Evolutionary conservation across 2,113 vertebrate genomes (phyloP).

Genomic region (Sciurus niger): DNA sequence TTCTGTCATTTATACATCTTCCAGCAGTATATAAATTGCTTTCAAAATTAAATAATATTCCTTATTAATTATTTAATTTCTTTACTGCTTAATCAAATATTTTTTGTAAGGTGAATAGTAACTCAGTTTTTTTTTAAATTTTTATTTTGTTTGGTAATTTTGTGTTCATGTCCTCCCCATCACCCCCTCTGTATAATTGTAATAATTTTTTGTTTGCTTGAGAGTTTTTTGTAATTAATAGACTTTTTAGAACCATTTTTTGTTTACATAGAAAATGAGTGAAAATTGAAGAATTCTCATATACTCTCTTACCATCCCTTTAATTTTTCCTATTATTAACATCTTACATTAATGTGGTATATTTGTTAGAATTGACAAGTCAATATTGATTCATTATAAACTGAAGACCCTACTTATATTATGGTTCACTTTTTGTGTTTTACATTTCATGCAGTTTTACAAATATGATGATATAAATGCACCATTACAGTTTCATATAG

Average conservation of each 20-base stretch:
- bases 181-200: background rate
- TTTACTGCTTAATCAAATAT: background rate
- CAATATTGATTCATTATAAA: background rate
- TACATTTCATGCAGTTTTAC: background rate
- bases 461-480: background rate
- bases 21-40: background rate
- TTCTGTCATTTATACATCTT: background rate
- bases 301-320: background rate
- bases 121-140: background rate
- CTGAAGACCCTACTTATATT: background rate
- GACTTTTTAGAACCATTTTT: background rate
- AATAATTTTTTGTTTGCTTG: background rate
- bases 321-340: background rate
- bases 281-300: background rate
- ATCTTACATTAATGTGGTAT: background rate
- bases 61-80: slow-evolving; percentile 29
- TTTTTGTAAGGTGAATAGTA: background rate
- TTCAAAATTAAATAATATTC: background rate
- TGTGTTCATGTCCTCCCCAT: background rate
- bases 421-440: background rate
- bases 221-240: background rate
- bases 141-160: background rate
- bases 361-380: background rate
- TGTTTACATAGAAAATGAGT: background rate
- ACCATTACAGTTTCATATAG: background rate